Percentiles rank a stretch among this genome's conserved stretches.
These are phyloP conservation scores for Myiotriccus ornatus DNA, from an alignment of 2,797 vertebrate species.

Conservation along the genomic window DNA sequence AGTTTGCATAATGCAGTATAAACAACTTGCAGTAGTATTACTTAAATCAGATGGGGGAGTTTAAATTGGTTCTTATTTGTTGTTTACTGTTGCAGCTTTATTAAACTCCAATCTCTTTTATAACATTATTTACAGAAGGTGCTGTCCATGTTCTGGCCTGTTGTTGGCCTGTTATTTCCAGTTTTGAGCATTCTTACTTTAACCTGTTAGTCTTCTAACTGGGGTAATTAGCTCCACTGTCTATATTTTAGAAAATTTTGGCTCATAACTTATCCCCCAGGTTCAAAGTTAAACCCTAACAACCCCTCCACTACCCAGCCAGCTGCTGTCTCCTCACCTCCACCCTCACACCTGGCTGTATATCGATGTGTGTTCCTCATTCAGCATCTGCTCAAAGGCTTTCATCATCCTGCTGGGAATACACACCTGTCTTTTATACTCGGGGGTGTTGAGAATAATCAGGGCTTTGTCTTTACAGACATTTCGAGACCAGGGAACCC, in stretches of 20 bases:
- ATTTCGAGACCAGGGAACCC: not conserved
- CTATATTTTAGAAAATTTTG: not conserved
- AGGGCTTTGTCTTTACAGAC: not conserved
- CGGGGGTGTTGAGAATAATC: accelerated
- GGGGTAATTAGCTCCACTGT: not conserved
- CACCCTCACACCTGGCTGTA: not conserved
- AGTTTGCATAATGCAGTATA: constrained; percentile 12
- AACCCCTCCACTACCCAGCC: not conserved
- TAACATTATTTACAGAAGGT: not conserved
- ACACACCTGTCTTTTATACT: not conserved
- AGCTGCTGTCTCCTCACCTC: not conserved
- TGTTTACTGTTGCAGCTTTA: not conserved
- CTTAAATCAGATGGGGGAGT: not conserved
- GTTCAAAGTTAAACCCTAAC: not conserved
- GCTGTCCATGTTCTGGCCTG: not conserved
- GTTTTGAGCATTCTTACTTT: not conserved
- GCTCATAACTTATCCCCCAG: not conserved
- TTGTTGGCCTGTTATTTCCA: not conserved
- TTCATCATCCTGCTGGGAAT: not conserved
- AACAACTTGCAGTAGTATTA: not conserved
- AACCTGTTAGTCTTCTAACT: not conserved
- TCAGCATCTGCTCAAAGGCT: not conserved
- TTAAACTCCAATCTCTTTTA: not conserved
- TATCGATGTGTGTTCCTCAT: not conserved
- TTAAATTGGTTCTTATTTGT: constrained; percentile 12